These are phyloP conservation scores for Paratrypauchen microcephalus DNA, from an alignment of 2,797 vertebrate species.

Conservation along the genomic window DNA sequence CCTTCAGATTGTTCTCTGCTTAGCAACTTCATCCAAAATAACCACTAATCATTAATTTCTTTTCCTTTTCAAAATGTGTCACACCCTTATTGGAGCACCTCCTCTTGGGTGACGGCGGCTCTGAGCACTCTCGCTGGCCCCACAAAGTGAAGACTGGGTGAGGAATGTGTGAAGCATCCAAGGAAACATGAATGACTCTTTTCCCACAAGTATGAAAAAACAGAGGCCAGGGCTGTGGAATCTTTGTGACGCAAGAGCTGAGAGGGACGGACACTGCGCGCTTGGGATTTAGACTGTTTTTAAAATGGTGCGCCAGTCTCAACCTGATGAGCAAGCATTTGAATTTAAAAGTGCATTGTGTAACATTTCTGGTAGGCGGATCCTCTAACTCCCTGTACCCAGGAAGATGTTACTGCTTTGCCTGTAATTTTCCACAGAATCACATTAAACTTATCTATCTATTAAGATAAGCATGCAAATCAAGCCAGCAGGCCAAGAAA, in stretches of 20 bases:
- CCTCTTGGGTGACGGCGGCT: conserved; percentile 55
- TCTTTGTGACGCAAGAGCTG: conserved; percentile 77
- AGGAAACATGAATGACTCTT: conserved; percentile 88
- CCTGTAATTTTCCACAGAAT: too few species aligned
- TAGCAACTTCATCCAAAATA: conserved; percentile 70
- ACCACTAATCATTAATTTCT: conserved; percentile 50
- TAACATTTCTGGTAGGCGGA: too few species aligned
- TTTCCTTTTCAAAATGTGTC: conserved; percentile 61
- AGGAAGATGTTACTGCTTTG: too few species aligned
- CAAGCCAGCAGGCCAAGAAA: too few species aligned
- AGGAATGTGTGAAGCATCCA: conserved; percentile 87
- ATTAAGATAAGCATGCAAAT: too few species aligned
- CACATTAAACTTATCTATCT: too few species aligned
- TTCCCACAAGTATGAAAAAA: conserved; percentile 92
- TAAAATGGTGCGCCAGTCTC: conserved; percentile 55
- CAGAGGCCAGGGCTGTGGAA: conserved; percentile 75
- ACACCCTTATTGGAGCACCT: conserved; percentile 65
- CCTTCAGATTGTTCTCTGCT: conserved; percentile 65
- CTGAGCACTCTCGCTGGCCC: conserved; percentile 68
- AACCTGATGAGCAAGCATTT: conserved; percentile 49
- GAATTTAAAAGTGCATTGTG: conserved; percentile 29
- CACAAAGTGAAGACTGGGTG: conserved; percentile 82
- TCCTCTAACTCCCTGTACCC: too few species aligned
- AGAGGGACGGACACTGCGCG: conserved; percentile 62
- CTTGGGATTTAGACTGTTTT: conserved; percentile 61